Percentiles rank a stretch among this genome's conserved stretches.
phyloP scores from a whole-genome alignment of 2,797 vertebrate species.

The Thripadectes ignobilis region DNA sequence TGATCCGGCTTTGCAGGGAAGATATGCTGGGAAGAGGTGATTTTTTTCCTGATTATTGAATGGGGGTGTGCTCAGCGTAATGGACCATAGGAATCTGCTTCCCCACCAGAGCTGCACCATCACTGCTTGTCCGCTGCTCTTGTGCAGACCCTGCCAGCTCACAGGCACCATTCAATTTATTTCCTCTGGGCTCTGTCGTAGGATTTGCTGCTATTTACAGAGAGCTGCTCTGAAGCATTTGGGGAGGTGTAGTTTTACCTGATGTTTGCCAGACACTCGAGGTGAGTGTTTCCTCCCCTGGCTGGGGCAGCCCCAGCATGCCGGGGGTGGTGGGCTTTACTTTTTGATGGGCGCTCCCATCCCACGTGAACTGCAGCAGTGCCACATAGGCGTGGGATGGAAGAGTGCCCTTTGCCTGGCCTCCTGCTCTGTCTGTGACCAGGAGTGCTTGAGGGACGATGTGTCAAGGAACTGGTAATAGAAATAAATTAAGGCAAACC shows the following conservation, averaged over 20 bases:
- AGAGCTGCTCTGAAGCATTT: background rate
- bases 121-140: background rate
- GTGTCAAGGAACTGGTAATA: slow-evolving; percentile 49
- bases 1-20: background rate
- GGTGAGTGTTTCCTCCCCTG: background rate
- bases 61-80: background rate
- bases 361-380: background rate
- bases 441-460: background rate
- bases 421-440: background rate
- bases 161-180: background rate
- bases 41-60: background rate
- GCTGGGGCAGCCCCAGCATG: background rate
- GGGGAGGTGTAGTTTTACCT: background rate
- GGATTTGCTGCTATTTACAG: slow-evolving; percentile 24
- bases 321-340: background rate
- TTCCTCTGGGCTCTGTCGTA: background rate
- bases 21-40: background rate
- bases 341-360: background rate
- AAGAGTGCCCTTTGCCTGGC: background rate
- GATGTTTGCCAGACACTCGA: background rate
- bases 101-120: background rate
- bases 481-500: slow-evolving; percentile 47
- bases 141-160: background rate
- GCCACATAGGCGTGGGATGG: fast-evolving
- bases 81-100: background rate